phyloP scores from a whole-genome alignment of 2,888 invertebrate species.

The Spatulosminthurus flaviceps region DNA sequence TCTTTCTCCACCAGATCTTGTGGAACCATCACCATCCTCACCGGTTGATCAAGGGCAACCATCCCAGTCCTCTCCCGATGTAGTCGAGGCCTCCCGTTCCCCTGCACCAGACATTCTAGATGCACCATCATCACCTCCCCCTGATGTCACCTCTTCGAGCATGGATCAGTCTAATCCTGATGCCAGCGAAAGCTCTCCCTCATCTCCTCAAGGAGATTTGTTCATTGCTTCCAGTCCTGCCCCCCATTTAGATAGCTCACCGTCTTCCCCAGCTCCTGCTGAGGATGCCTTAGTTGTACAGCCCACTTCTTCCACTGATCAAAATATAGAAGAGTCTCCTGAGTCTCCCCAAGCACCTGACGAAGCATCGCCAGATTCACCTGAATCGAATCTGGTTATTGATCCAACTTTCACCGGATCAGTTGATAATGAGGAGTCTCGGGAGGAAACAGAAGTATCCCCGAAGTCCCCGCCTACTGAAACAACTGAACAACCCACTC shows the following conservation, averaged over 20 bases:
- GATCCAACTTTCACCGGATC: background rate
- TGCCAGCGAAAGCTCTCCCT: background rate
- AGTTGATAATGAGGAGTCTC: background rate
- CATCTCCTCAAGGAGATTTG: conserved; percentile 20
- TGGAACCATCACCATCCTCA: conserved; percentile 4
- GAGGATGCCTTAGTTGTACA: conserved; percentile 10
- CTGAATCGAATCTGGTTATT: background rate
- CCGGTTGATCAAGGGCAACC: background rate
- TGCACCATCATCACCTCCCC: conserved; percentile 29
- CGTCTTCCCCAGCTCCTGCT: background rate
- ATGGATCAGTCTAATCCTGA: background rate
- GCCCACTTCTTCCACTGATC: conserved; percentile 12
- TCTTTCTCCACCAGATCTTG: background rate
- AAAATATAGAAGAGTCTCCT: background rate
- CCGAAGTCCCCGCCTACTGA: background rate
- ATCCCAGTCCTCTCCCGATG: background rate
- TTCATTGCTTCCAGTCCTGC: conserved; percentile 27
- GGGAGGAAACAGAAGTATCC: background rate
- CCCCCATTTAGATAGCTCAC: conserved; percentile 22
- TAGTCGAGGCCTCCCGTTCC: background rate
- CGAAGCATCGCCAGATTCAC: background rate
- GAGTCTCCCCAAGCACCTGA: background rate
- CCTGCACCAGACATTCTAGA: conserved; percentile 20
- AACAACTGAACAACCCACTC: background rate
- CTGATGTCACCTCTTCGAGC: conserved; percentile 1